These are phyloP conservation scores for Petrocephalus sullivani DNA, from an alignment of 2,797 vertebrate species.

Conservation along the genomic window DNA sequence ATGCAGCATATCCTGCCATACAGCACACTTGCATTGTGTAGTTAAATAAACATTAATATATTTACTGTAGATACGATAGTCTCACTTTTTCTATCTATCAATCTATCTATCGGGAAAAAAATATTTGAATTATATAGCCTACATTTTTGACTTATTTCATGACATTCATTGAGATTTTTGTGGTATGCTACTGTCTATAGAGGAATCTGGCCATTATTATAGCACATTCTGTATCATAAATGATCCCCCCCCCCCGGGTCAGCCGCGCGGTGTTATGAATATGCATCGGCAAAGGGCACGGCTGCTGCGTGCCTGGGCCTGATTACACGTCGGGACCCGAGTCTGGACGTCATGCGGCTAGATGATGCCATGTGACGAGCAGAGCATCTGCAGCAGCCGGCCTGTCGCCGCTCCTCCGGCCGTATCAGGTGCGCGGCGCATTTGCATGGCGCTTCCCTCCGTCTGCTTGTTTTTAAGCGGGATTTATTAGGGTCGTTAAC, in stretches of 20 bases:
- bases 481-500: constrained; percentile 25
- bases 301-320: neutral
- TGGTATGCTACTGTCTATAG: neutral
- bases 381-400: neutral
- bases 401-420: constrained; percentile 7
- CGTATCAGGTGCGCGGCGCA: constrained; percentile 17
- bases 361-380: neutral
- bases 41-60: neutral
- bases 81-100: neutral
- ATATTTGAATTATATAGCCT: neutral
- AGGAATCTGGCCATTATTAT: neutral
- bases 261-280: neutral
- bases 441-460: constrained; percentile 18
- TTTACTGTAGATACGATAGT: neutral
- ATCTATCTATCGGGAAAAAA: neutral
- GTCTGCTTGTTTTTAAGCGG: constrained; percentile 13
- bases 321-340: neutral
- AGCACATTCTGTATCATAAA: neutral
- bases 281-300: neutral
- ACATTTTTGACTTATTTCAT: neutral
- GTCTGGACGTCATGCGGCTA: constrained; percentile 10
- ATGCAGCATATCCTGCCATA: neutral
- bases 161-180: neutral
- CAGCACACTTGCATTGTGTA: neutral
- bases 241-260: neutral